These are phyloP conservation scores for Drosophila rufa DNA, from an alignment of 1,140 invertebrate genomes.

Conservation along the genomic window DNA sequence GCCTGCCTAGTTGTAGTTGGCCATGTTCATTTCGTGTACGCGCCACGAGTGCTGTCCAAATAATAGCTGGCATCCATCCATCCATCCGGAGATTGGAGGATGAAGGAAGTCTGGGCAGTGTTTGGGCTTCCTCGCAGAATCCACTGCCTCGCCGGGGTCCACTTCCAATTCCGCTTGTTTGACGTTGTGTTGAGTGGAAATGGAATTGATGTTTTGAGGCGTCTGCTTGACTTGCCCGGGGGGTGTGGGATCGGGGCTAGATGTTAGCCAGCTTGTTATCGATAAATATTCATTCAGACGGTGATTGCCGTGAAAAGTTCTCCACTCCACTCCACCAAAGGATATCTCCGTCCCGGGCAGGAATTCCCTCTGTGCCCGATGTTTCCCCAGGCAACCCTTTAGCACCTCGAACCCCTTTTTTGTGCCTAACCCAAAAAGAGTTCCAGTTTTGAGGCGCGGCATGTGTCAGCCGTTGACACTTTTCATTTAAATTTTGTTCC, in stretches of 20 bases:
- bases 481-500: constrained; percentile 63
- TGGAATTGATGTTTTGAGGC: constrained; percentile 32
- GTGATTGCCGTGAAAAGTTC: constrained; percentile 22
- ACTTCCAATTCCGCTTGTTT: constrained; percentile 39
- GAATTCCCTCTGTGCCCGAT: not conserved
- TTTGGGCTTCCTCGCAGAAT: constrained; percentile 17
- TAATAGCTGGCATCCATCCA: constrained; percentile 51
- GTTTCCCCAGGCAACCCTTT: constrained; percentile 9
- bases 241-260: constrained; percentile 6
- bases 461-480: constrained; percentile 73
- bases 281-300: constrained; percentile 51
- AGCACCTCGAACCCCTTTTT: constrained; percentile 21
- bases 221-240: not conserved
- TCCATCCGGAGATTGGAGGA: constrained; percentile 35
- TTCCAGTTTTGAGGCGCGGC: constrained; percentile 27
- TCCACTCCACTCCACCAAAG: not conserved
- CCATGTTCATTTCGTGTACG: constrained; percentile 64
- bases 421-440: constrained; percentile 6
- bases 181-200: constrained; percentile 47
- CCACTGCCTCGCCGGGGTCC: constrained; percentile 7
- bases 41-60: constrained; percentile 68
- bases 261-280: constrained; percentile 42
- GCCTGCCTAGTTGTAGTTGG: constrained; percentile 27
- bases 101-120: constrained; percentile 35
- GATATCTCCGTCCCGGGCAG: not conserved